A percentile compares a stretch with the other conserved stretches of the same genome.
phyloP scores from a whole-genome alignment of 2,113 vertebrate species.

The Jacana jacana region DNA sequence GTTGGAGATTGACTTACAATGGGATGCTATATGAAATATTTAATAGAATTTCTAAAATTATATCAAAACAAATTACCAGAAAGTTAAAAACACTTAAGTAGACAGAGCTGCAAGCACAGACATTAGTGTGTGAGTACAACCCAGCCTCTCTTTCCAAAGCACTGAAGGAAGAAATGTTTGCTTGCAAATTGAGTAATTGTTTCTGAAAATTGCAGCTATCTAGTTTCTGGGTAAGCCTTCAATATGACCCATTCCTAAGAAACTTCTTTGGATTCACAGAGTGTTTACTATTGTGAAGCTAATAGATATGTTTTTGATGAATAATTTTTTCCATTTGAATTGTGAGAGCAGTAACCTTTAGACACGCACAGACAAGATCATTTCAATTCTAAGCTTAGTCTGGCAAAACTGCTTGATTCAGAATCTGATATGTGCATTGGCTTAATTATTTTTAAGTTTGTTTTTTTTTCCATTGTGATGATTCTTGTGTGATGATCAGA shows the following conservation, averaged over 20 bases:
- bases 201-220: slow-evolving; percentile 16
- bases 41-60: slow-evolving; percentile 13
- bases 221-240: neutral
- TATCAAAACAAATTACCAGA: neutral
- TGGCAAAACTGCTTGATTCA: slow-evolving; percentile 1
- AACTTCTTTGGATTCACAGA: slow-evolving; percentile 41
- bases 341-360: slow-evolving; percentile 24
- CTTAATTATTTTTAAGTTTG: slow-evolving; percentile 1
- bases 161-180: neutral
- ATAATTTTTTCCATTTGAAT: slow-evolving; percentile 23
- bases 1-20: neutral
- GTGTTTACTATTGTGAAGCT: slow-evolving; percentile 28
- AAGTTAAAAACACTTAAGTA: slow-evolving; percentile 45
- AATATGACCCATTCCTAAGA: slow-evolving; percentile 4
- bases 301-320: slow-evolving; percentile 40
- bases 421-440: neutral
- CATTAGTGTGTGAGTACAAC: neutral
- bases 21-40: neutral
- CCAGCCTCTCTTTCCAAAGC: neutral
- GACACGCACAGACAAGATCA: slow-evolving; percentile 16
- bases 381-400: slow-evolving; percentile 42
- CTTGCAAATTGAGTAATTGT: slow-evolving; percentile 30
- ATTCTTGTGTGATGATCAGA: neutral
- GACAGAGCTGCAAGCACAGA: neutral
- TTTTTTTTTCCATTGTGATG: neutral